These are phyloP conservation scores for Gnathonemus longibarbis DNA, from an alignment of 2,113 vertebrate genomes.

Conservation along the genomic window DNA sequence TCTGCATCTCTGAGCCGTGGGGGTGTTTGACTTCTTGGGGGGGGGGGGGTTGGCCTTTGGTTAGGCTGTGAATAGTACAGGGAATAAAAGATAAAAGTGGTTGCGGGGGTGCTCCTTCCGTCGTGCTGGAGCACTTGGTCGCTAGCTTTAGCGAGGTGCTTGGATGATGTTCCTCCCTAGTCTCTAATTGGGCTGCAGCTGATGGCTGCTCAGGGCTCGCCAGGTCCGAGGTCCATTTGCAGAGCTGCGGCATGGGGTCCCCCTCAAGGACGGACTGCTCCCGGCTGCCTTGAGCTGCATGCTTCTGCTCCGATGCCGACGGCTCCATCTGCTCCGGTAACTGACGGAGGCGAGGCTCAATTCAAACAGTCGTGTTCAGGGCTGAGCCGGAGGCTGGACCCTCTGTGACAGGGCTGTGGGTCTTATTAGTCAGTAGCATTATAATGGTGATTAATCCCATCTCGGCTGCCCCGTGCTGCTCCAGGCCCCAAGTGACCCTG, in stretches of 20 bases:
- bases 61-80: background rate
- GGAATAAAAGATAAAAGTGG: background rate
- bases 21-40: conserved; percentile 28
- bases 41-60: conserved; percentile 3
- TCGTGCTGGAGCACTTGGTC: background rate
- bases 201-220: background rate
- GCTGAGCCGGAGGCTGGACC: background rate
- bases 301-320: background rate
- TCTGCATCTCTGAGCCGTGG: conserved; percentile 29
- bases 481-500: background rate
- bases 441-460: background rate
- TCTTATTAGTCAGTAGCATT: background rate
- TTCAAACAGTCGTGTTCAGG: background rate
- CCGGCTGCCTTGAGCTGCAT: background rate
- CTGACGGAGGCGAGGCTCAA: background rate
- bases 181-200: background rate
- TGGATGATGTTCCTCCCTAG: background rate
- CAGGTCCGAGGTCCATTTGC: background rate
- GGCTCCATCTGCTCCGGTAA: background rate
- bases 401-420: background rate
- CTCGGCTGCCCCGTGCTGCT: background rate
- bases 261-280: background rate
- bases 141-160: background rate
- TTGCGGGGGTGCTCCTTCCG: background rate
- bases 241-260: background rate